Base-by-base conservation (phyloP, 2,888 invertebrate species). In the Drosophila vallismaia region DNA sequence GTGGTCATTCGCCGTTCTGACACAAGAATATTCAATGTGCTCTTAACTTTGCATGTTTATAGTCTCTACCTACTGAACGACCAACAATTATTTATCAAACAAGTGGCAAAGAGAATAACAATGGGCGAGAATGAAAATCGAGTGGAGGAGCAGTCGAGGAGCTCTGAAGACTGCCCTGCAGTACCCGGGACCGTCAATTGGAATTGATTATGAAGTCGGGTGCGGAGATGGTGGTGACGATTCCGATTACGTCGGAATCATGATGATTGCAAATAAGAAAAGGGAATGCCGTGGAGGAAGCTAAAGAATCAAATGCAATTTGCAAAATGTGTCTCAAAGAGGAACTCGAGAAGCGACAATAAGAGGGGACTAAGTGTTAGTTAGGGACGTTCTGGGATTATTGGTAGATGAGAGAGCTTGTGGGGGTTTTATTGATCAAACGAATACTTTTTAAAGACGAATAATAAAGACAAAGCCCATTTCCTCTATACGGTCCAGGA, bases 31-130 rank as follows among this genome's bases (percentile, higher is more conserved):
- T 60, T 55, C 60, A 64, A 80, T 78, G 78, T 69, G 62, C 36
- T 60, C 62, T 70, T 78, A 71, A 85, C 63, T 73, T 78, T 71
- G 60, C 73, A 78, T 73, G 76, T 75, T 78, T 75, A 81, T 49
- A 19, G 38, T 45, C 26, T 78, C 63, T 69, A 81, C 76, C 53
- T 55, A 79, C 70, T 82, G 71, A 79, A 76, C 69, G 79, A 60
- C 69, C 68, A 49, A 60, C 79, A 84, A 81, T 85, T 85, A 82
- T 81, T 85, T 85, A 79, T 81, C 79, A 76, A 78, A 74, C 63
- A 76, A 71, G 71, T 53, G 57, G 52, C 63, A 58, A 71, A 68
- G 66, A 62, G 59, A 38, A 63, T 57, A 55, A 54, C 29, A 33
- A 53, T 29, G 19, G 52, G 48, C 40, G 57, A 42, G 46, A 42